Evolutionary conservation across 2,888 invertebrate genomes (phyloP).

Genomic region (Neoascia interrupta): DNA sequence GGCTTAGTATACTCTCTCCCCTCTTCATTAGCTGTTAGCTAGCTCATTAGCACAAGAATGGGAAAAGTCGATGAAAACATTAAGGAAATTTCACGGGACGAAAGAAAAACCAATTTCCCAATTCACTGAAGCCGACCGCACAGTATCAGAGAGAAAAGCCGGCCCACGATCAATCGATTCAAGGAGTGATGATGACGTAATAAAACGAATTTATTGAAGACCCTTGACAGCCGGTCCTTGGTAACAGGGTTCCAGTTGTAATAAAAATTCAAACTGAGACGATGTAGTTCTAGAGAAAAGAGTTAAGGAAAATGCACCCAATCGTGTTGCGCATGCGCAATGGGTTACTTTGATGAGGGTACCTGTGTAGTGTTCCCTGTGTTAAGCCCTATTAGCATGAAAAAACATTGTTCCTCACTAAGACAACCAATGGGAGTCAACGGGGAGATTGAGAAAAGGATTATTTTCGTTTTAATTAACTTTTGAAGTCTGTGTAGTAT

Average conservation of each 20-base stretch:
- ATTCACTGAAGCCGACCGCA: conserved; percentile 58
- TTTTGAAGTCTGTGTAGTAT: conserved; percentile 6
- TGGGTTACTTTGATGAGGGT: conserved; percentile 39
- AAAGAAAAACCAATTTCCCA: conserved; percentile 54
- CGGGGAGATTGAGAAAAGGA: conserved; percentile 27
- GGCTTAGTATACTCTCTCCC: conserved; percentile 19
- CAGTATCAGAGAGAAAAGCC: conserved; percentile 18
- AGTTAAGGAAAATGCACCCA: conserved; percentile 31
- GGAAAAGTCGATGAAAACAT: conserved; percentile 42
- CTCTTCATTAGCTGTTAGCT: conserved; percentile 10
- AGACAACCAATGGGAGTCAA: no score
- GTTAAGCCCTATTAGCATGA: conserved; percentile 21
- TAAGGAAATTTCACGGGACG: conserved; percentile 25
- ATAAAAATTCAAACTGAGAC: conserved; percentile 18
- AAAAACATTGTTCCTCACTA: conserved; percentile 39
- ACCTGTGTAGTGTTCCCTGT: not conserved
- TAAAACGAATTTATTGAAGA: conserved; percentile 60
- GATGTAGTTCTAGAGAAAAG: conserved; percentile 23
- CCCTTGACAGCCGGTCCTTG: no score
- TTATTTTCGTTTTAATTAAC: conserved; percentile 47
- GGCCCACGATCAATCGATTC: conserved; percentile 40
- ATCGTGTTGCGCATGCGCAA: conserved; percentile 59
- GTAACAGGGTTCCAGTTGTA: conserved; percentile 38
- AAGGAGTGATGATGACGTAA: conserved; percentile 65
- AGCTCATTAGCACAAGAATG: conserved; percentile 56